A percentile compares a stretch with the other conserved stretches of the same genome.
Conservation (phyloP, 2,888 invertebrate genomes). For the Rugalucina vietnamica region DNA sequence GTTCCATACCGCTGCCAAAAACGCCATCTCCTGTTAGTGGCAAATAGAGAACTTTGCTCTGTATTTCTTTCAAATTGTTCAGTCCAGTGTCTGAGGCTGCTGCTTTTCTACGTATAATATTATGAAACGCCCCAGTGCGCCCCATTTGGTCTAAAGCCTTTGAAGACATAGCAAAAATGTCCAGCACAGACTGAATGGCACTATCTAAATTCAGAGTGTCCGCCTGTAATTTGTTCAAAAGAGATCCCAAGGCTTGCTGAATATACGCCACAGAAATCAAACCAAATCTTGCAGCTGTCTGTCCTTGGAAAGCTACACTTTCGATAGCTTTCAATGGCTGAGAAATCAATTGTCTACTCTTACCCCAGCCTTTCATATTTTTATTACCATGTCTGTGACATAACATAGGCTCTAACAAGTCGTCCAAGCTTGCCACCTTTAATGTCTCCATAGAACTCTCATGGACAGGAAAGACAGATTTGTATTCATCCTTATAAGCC, state of each 20-base stretch:
- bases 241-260: slow-evolving; percentile 39
- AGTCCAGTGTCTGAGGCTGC: not conserved
- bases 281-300: slow-evolving; percentile 40
- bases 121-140: not conserved
- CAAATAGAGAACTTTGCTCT: not conserved
- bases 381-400: not conserved
- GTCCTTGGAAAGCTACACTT: slow-evolving; percentile 46
- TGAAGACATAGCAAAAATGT: slow-evolving; percentile 32
- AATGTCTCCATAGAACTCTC: not conserved
- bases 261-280: slow-evolving; percentile 34
- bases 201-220: slow-evolving; percentile 13
- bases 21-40: not conserved
- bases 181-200: not conserved
- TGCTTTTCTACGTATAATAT: not conserved
- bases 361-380: slow-evolving; percentile 17
- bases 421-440: slow-evolving; percentile 35
- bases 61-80: not conserved
- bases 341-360: slow-evolving; percentile 14
- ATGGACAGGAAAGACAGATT: slow-evolving; percentile 25
- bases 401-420: slow-evolving; percentile 26
- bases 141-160: not conserved
- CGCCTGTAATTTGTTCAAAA: slow-evolving; percentile 15
- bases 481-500: slow-evolving; percentile 33
- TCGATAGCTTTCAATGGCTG: slow-evolving; percentile 48
- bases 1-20: not conserved